Base-by-base conservation (phyloP, 2,113 vertebrate genomes). In the Nematolebias whitei region DNA sequence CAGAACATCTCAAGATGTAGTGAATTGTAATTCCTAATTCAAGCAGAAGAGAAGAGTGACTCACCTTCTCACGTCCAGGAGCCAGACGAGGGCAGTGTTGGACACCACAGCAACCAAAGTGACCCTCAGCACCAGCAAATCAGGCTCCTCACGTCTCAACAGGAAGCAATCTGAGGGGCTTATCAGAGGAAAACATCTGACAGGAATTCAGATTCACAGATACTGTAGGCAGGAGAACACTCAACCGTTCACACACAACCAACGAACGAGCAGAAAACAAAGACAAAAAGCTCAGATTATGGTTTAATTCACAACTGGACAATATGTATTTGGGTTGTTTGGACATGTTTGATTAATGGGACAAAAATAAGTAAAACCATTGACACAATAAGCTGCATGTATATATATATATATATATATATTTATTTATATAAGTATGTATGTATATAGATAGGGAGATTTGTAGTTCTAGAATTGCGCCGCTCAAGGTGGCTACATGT, bases 141-240 rank as follows among this genome's bases (percentile, higher is more conserved):
- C 63, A 38, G 61, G 47, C 72, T 50, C 76, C 22, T 43, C 11
- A 18, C 39, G 74, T 72, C 69, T 71, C 62, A 72, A 74, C 80
- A 89, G 77, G 81, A 87, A 89, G 71, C 65, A 84, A 84, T 82
- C 81, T 51, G 71, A 69, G 50, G 12, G 32, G 22, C 77, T 53
- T 82, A 86, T 88, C 83, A 68, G 63, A 76, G 57, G 35, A 59
- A 68, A 59, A 78, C 22, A 87, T 85, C 88, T 72, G 59, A 78
- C 51, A 72, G 84, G 85, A 88, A 87, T 86, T 78, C 57, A 80
- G 78, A 84, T 63, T n/a, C 7, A 22, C 16, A 81, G 82, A 82
- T 76, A 81, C 49, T 47, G 78, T 38, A 52, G 63, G 41, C 24
- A 22, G 40, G 10, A 45, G 4, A 29, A 62, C 9, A 54, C 47